Percentiles rank a stretch among this genome's conserved stretches.
phyloP scores from a whole-genome alignment of 2,113 vertebrate species.

The Rana temporaria region DNA sequence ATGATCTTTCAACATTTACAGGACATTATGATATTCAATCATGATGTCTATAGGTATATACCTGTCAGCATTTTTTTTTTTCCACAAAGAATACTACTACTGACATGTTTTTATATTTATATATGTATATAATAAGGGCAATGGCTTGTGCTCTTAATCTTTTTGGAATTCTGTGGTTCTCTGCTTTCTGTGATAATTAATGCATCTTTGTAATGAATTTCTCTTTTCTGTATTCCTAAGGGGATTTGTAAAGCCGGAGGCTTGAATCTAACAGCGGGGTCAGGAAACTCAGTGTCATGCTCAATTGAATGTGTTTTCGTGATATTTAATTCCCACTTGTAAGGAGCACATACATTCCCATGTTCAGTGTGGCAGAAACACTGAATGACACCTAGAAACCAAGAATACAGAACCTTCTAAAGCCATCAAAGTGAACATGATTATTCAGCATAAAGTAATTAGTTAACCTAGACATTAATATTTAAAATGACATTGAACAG shows the following conservation, averaged over 20 bases:
- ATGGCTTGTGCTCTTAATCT: constrained; percentile 23
- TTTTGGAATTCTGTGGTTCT: constrained; percentile 18
- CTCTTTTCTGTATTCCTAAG: constrained; percentile 27
- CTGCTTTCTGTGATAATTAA: constrained; percentile 49
- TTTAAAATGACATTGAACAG: constrained; percentile 22
- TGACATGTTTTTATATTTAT: neutral
- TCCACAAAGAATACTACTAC: no score
- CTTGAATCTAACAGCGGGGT: constrained; percentile 53
- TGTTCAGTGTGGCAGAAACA: neutral
- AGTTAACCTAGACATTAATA: constrained; percentile 23
- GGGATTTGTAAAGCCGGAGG: constrained; percentile 43
- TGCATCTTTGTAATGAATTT: constrained; percentile 50
- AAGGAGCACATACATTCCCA: neutral
- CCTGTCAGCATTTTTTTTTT: no score
- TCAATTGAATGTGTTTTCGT: constrained; percentile 26
- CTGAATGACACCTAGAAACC: constrained; percentile 3
- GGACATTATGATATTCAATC: no score
- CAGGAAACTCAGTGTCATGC: constrained; percentile 31
- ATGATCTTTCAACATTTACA: neutral
- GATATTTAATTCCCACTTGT: constrained; percentile 50
- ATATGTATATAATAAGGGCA: neutral
- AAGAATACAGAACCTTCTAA: constrained; percentile 1
- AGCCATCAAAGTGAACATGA: constrained; percentile 36
- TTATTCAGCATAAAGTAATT: constrained; percentile 30
- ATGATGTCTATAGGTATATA: no score